phyloP scores from a whole-genome alignment of 2,888 invertebrate species.

The Palloptera scutellata region DNA sequence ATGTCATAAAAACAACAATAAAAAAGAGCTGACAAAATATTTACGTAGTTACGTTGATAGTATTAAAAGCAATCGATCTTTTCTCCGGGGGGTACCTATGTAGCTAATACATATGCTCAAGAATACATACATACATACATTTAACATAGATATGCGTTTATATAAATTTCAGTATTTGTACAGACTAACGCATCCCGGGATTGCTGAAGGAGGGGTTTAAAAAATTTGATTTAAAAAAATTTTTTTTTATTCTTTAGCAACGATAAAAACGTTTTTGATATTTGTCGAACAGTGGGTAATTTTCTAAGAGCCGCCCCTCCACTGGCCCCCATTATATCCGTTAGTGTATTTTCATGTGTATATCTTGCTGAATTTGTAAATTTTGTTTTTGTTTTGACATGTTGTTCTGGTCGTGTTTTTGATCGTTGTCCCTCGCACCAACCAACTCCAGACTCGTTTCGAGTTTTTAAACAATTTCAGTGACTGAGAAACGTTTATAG shows the following conservation, averaged over 20 bases:
- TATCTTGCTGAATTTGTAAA: neutral
- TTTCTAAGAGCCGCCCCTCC: too few species aligned
- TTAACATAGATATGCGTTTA: too few species aligned
- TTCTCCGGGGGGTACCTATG: constrained; percentile 17
- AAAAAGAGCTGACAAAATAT: neutral
- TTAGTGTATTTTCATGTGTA: neutral
- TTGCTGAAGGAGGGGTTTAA: too few species aligned
- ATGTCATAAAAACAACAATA: too few species aligned
- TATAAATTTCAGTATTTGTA: too few species aligned
- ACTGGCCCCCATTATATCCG: neutral
- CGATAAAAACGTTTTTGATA: too few species aligned
- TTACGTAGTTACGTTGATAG: neutral
- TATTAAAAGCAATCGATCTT: neutral
- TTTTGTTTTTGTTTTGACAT: constrained; percentile 4
- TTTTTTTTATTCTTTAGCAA: too few species aligned
- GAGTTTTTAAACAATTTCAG: constrained; percentile 47
- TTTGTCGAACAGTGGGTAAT: too few species aligned
- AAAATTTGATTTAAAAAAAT: too few species aligned
- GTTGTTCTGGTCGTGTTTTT: constrained; percentile 23
- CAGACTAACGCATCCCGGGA: too few species aligned
- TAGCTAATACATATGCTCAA: too few species aligned
- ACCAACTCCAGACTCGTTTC: constrained; percentile 42
- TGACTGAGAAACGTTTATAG: constrained; percentile 44
- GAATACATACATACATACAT: too few species aligned
- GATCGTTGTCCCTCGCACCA: constrained; percentile 17